Base-by-base conservation (phyloP, 2,888 invertebrate genomes). In the Neria commutata region DNA sequence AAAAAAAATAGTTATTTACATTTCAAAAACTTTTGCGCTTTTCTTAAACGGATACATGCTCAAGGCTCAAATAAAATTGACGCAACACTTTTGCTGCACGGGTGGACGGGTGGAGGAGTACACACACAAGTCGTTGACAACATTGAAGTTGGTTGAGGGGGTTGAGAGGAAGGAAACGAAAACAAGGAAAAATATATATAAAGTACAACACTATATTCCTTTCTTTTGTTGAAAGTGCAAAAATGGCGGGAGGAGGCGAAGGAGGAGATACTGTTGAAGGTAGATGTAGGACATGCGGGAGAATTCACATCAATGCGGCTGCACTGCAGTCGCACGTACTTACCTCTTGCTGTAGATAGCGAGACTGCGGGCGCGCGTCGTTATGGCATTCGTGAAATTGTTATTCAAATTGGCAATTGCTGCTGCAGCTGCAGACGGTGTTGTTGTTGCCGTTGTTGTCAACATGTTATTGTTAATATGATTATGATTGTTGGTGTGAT, bases 341-440 rank as follows among this genome's bases (percentile, higher is more conserved):
- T 79, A 81, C 81, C 81, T 79, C 68, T 81, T 81, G 68, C 78
- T 81, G 68, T 80, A 81, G 64, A 80, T 77, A 58, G 81, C 77
- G 67, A 81, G 67, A 67, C 81, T 81, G 65, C 80, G 79, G 56
- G 76, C 78, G 57, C 77, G 73, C 63, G 78, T 72, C 54, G 68
- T 76, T 46, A 75, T 63, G 46, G 65, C 70, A 57, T 63, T 65
- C n/a, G 37, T 46, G 67, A 64, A 66, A 52, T 62, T 67, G 37
- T 54, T 68, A 54, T 60, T 69, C 60, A 66, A 69, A 56, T 53
- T 67, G 54, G 61, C 66, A 54, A 65, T 64, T 29, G 55, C 56
- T 8, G 33, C 42, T n/a, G 40, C 57, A 56, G 64, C 37, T 42
- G 61, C 52, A 53, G 67, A 48, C 24, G 52, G 8, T 55, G 58